phyloP scores from a whole-genome alignment of 2,888 invertebrate genomes.

The Scaptomyza parva region DNA sequence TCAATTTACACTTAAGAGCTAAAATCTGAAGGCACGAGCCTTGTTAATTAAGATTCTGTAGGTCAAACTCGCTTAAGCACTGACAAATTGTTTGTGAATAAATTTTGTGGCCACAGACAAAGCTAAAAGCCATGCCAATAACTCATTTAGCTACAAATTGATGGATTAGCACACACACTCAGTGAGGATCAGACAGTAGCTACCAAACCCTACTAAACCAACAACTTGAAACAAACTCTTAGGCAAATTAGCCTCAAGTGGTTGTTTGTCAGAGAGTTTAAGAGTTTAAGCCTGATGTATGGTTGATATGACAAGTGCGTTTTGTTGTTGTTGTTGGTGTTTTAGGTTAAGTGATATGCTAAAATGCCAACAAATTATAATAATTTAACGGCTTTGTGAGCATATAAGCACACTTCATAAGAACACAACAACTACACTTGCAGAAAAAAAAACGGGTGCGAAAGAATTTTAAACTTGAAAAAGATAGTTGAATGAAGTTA shows the following conservation, averaged over 20 bases:
- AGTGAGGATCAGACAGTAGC: conserved; percentile 40
- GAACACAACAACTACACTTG: background rate
- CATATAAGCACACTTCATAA: conserved; percentile 40
- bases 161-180: conserved; percentile 46
- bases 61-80: conserved; percentile 5
- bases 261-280: conserved; percentile 43
- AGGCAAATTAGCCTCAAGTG: conserved; percentile 21
- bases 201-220: conserved; percentile 20
- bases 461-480: too few species aligned
- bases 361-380: conserved; percentile 63
- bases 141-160: conserved; percentile 32
- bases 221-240: conserved; percentile 20
- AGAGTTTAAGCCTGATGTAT: conserved; percentile 55
- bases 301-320: conserved; percentile 63
- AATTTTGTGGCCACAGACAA: conserved; percentile 22
- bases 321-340: conserved; percentile 10
- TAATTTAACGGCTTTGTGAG: conserved; percentile 67
- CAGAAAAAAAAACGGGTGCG: background rate
- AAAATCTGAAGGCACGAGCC: background rate
- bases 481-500: too few species aligned
- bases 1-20: background rate
- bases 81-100: conserved; percentile 39
- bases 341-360: conserved; percentile 47
- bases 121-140: conserved; percentile 19
- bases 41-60: conserved; percentile 19